Conservation (phyloP, 2,888 invertebrate genomes). For the Eretmocerus hayati region DNA sequence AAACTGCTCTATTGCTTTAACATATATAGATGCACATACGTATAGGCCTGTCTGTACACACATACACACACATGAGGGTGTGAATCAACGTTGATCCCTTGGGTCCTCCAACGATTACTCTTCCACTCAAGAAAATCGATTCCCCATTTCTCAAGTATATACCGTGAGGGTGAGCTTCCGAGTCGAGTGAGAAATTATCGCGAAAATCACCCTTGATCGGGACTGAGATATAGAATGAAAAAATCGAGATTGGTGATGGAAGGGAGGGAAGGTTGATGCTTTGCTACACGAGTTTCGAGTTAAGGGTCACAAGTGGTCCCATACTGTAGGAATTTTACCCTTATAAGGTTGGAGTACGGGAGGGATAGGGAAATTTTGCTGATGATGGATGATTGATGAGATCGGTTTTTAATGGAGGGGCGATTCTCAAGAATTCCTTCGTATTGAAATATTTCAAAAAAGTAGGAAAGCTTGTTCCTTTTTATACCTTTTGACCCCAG, state of each 20-base stretch:
- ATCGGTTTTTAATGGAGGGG: background rate
- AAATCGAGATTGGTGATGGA: background rate
- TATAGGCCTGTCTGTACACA: no score
- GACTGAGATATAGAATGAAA: background rate
- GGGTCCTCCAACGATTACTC: slow-evolving; percentile 17
- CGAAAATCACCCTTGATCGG: slow-evolving; percentile 16
- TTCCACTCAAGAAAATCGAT: slow-evolving; percentile 22
- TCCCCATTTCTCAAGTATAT: slow-evolving; percentile 19
- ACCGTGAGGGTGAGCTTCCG: background rate
- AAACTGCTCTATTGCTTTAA: no score
- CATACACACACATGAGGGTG: background rate
- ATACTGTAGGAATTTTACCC: no score
- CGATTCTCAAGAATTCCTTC: no score
- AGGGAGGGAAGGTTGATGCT: no score
- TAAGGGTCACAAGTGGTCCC: background rate
- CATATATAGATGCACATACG: no score
- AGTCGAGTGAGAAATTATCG: slow-evolving; percentile 16
- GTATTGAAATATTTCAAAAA: no score
- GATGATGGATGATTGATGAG: background rate
- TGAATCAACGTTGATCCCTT: background rate
- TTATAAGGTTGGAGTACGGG: no score
- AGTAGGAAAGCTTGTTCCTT: no score
- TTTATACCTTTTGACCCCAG: no score
- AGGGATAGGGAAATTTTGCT: background rate
- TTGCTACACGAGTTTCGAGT: slow-evolving; percentile 13